phyloP scores from a whole-genome alignment of 2,797 vertebrate genomes.

The Periophthalmus magnuspinnatus region DNA sequence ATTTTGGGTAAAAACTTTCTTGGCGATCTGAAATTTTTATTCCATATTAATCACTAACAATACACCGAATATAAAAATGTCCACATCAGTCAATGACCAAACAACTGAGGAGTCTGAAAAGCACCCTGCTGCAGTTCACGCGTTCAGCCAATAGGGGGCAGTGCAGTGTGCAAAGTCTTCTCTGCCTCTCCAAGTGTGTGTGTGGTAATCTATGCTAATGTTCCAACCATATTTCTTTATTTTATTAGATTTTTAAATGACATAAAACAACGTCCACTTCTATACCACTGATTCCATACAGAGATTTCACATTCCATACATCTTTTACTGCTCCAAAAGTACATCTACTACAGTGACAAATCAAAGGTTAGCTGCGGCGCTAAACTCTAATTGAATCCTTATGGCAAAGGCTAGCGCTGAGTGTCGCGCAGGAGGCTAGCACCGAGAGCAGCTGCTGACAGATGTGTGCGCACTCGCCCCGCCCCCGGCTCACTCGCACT shows the following conservation, averaged over 20 bases:
- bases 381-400: conserved; percentile 62
- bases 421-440: not conserved
- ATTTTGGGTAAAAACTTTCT: too few relatives aligned
- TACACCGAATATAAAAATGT: too few relatives aligned
- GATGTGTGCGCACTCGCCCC: conserved; percentile 60
- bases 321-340: not conserved
- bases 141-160: conserved; percentile 42
- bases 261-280: not conserved
- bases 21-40: too few relatives aligned
- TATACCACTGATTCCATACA: not conserved
- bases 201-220: conserved; percentile 11
- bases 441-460: conserved; percentile 58
- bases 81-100: too few relatives aligned
- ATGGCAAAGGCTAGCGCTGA: conserved; percentile 48
- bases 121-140: conserved; percentile 15
- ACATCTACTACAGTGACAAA: too few relatives aligned
- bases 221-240: conserved; percentile 12
- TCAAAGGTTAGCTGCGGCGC: conserved; percentile 47
- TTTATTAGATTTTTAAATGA: conserved; percentile 15
- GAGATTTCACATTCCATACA: not conserved
- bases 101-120: too few relatives aligned
- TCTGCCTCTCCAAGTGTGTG: not conserved
- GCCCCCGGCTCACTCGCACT: conserved; percentile 67
- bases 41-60: too few relatives aligned
- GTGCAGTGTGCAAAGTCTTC: conserved; percentile 56